Percentiles rank a stretch among this genome's conserved stretches.
phyloP scores from a whole-genome alignment of 2,113 vertebrate species.

The Dipodomys ordii region DNA sequence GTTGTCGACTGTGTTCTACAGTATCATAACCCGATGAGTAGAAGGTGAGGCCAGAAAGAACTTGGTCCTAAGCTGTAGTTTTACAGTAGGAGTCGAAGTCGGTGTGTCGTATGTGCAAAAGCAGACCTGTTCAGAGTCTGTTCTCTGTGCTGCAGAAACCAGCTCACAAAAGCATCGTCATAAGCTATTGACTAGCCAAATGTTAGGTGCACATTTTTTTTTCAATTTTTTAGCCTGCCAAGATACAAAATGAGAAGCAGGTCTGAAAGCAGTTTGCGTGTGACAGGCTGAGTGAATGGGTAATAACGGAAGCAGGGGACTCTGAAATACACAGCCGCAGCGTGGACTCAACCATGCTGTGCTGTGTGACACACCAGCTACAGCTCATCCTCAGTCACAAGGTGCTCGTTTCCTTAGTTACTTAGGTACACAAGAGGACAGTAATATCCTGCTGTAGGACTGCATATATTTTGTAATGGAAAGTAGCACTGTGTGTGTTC shows the following conservation, averaged over 20 bases:
- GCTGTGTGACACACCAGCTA: not conserved
- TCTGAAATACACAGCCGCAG: not conserved
- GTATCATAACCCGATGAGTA: not conserved
- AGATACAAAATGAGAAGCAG: not conserved
- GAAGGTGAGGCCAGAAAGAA: not conserved
- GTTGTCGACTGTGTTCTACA: not conserved
- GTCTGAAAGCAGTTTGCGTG: not conserved
- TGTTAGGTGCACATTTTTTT: constrained; percentile 3
- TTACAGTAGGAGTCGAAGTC: not conserved
- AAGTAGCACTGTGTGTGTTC: not conserved
- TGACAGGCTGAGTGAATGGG: constrained; percentile 6
- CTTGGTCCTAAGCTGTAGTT: not conserved
- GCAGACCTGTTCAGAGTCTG: not conserved
- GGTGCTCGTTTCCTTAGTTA: not conserved
- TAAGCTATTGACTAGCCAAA: not conserved
- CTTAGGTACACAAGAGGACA: not conserved
- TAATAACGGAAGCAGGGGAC: not conserved
- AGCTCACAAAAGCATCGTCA: not conserved
- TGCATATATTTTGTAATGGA: not conserved
- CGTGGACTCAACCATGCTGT: not conserved
- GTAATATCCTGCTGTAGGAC: not conserved
- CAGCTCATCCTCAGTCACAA: not conserved
- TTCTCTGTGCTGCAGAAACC: not conserved
- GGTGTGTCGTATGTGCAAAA: not conserved
- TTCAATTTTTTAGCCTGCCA: not conserved